Evolutionary conservation across 2,888 invertebrate genomes (phyloP).

Genomic region (Cosmorhoe ocellata): DNA sequence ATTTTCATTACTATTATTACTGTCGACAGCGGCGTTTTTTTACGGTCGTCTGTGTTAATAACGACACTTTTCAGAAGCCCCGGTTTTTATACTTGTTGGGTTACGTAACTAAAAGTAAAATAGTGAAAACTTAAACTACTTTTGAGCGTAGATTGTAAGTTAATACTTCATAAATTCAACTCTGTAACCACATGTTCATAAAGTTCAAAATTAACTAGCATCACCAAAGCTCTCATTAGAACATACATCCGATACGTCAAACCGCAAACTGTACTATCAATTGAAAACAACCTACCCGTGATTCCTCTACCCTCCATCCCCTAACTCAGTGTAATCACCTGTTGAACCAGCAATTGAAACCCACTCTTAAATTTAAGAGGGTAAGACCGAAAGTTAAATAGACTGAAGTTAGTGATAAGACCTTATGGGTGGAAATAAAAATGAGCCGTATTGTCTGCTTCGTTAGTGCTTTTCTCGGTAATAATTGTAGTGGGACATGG

Average conservation of each 20-base stretch:
- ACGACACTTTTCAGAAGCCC: no score
- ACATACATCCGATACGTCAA: constrained; percentile 49
- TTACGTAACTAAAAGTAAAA: no score
- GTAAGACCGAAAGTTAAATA: constrained; percentile 35
- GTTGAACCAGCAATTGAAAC: constrained; percentile 29
- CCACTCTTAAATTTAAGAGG: constrained; percentile 9
- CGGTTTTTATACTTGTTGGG: no score
- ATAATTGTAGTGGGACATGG: constrained; percentile 41
- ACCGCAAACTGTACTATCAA: constrained; percentile 64
- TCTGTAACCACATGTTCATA: not conserved
- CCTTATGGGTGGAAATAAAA: constrained; percentile 37
- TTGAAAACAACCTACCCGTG: constrained; percentile 66
- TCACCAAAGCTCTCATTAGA: constrained; percentile 23
- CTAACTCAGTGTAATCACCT: constrained; percentile 40
- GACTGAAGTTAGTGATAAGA: constrained; percentile 24
- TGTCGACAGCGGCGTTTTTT: no score
- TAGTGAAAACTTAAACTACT: no score
- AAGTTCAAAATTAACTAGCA: constrained; percentile 16
- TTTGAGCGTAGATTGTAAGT: no score
- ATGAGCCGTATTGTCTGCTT: constrained; percentile 57
- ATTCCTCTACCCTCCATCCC: constrained; percentile 49
- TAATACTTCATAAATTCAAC: not conserved
- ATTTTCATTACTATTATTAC: no score
- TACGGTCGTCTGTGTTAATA: no score
- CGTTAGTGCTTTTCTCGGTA: constrained; percentile 53